Conservation (phyloP, 1,140 invertebrate species). For the Hylyphantes graminicola region DNA sequence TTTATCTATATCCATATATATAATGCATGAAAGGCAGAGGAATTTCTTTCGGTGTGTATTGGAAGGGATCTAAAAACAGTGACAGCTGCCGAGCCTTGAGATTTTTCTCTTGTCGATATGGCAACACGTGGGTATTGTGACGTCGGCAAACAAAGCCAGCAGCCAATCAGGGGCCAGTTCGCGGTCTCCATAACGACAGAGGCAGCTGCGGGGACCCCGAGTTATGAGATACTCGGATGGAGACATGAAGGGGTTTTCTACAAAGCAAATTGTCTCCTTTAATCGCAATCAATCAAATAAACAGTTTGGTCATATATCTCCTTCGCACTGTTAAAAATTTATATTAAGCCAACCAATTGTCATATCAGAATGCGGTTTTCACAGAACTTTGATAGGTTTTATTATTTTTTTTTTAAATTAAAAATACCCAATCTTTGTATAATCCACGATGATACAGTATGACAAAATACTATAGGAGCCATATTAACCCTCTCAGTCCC, state of each 20-base stretch:
- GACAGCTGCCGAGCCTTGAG: conserved; percentile 47
- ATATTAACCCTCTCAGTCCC: too few relatives aligned
- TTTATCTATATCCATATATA: conserved; percentile 8
- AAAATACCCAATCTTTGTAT: too few relatives aligned
- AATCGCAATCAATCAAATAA: too few relatives aligned
- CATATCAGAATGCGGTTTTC: too few relatives aligned
- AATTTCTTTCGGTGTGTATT: conserved; percentile 51
- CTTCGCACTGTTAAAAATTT: too few relatives aligned
- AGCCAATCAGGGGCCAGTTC: conserved; percentile 51
- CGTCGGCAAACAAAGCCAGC: conserved; percentile 42
- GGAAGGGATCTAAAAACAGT: conserved; percentile 55
- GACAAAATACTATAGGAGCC: too few relatives aligned
- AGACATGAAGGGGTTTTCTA: conserved; percentile 29
- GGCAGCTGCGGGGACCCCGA: conserved; percentile 50
- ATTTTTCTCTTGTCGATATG: conserved; percentile 57
- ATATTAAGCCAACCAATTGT: too few relatives aligned
- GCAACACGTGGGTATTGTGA: conserved; percentile 59
- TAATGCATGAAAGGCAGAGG: conserved; percentile 16
- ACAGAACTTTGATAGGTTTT: too few relatives aligned
- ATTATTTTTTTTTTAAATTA: too few relatives aligned
- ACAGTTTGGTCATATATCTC: too few relatives aligned
- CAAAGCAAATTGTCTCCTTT: conserved; percentile 11
- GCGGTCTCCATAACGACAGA: conserved; percentile 55
- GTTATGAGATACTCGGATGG: conserved; percentile 56
- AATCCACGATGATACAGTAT: too few relatives aligned